These are phyloP conservation scores for Limenitis camilla DNA, from an alignment of 2,888 invertebrate genomes.

Conservation along the genomic window DNA sequence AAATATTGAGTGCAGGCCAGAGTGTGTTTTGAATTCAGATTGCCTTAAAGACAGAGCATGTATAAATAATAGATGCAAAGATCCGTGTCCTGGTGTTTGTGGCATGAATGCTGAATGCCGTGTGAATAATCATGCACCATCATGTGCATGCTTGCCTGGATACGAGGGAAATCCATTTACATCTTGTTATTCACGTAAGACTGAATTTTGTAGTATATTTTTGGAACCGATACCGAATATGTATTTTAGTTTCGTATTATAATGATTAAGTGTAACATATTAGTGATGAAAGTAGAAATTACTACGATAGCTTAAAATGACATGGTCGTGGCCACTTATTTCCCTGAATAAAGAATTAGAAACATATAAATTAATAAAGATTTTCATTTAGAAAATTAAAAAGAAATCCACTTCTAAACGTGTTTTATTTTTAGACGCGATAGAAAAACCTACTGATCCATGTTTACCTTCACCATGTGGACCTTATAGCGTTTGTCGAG, in stretches of 20 bases:
- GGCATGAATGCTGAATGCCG: conserved; percentile 88
- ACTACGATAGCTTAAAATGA: too few relatives aligned
- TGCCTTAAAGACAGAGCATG: conserved; percentile 85
- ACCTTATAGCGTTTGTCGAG: conserved; percentile 84
- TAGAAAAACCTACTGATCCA: conserved; percentile 65
- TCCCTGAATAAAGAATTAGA: too few relatives aligned
- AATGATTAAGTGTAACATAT: too few relatives aligned
- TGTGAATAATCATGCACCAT: conserved; percentile 87
- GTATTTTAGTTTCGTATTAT: background rate
- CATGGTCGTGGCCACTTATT: too few relatives aligned
- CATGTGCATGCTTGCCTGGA: conserved; percentile 82
- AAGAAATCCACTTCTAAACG: too few relatives aligned
- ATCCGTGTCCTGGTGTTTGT: conserved; percentile 88
- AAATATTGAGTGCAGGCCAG: conserved; percentile 88
- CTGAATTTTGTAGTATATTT: background rate
- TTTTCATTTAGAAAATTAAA: background rate
- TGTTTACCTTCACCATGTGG: conserved; percentile 84
- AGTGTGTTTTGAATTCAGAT: conserved; percentile 91
- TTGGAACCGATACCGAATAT: too few relatives aligned
- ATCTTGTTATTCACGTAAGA: conserved; percentile 78
- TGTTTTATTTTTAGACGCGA: conserved; percentile 42
- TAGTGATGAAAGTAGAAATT: too few relatives aligned
- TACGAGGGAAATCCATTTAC: conserved; percentile 86
- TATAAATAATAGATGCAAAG: conserved; percentile 86
- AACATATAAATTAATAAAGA: background rate